Evolutionary conservation across 2,113 vertebrate species (phyloP), one percentile per base, ranked within the genome.

Genomic region (cat (Felis catus)): DNA sequence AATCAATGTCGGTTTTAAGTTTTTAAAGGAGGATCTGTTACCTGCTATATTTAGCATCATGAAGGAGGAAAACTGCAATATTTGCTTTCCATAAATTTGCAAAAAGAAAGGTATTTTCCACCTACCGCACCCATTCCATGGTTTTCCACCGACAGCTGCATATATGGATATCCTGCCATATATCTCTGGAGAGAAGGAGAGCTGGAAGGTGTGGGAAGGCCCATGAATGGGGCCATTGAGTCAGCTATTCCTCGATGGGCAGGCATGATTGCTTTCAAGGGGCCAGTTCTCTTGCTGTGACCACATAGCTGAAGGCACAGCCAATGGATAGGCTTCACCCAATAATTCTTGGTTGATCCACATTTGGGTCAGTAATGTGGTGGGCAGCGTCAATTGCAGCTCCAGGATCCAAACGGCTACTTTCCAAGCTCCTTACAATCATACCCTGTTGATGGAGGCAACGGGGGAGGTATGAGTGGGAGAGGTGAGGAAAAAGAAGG

Each of bases 201-300:
- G 51, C 78, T 41, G 73, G 86, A 94, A 94, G 88, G 89, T 10
- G 68, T 33, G 91, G 96, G 97, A 78, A 98, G 97, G 84, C 76
- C 76, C 58, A 92, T 99, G 99, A 99, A 99, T 98, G 96, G 93
- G 96, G 48, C 97, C 97, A 98, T 99, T 99, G 98, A 99, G 87
- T 98, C 90, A 87, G 96, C 97, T 91, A 25, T 95, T 97, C 98
- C 97, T 97, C 2, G 2, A 66, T 95, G 96, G 97, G 94, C 94
- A 98, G 94, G 63, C 84, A 10, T 94, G 33, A 95, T 92, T 96
- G 90, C 96, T 97, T 98, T 96, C 21, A 41, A 91, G 89, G 95
- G 90, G 74, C 76, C 1, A 91, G 61, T 97, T 98, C 91, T 95
- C 93, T 96, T 89, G 1, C n/a, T 36, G 89, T 97, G 95, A 98